phyloP scores from a whole-genome alignment of 2,113 vertebrate genomes.

The Hydrochoerus hydrochaeris region DNA sequence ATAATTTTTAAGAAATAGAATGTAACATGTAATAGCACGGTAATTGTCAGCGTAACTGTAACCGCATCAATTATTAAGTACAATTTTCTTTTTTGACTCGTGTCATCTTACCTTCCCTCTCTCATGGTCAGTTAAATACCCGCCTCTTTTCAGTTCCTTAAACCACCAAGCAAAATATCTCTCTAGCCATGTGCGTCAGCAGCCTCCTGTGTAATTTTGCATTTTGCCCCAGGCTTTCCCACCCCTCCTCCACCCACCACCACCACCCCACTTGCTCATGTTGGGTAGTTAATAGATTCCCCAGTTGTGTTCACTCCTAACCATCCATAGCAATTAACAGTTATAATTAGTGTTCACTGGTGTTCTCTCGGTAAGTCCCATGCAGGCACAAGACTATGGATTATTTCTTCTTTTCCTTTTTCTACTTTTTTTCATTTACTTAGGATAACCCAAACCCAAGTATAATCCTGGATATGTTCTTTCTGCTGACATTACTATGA shows the following conservation, averaged over 20 bases:
- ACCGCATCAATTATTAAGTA: not conserved
- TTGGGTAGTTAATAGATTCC: not conserved
- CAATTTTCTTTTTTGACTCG: not conserved
- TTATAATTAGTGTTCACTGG: not conserved
- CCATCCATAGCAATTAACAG: not conserved
- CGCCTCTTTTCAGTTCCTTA: not conserved
- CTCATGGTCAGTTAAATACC: not conserved
- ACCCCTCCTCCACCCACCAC: not conserved
- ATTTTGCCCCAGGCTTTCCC: not conserved
- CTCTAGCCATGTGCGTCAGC: not conserved
- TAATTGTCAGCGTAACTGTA: not conserved
- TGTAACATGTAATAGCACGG: not conserved
- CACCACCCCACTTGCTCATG: not conserved
- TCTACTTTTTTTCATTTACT: not conserved
- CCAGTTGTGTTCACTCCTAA: not conserved
- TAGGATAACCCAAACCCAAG: not conserved
- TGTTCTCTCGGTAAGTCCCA: not conserved
- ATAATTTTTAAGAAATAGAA: slow-evolving; percentile 8
- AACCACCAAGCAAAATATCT: fast-evolving
- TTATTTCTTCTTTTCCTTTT: not conserved
- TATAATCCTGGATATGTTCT: not conserved
- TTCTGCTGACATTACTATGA: not conserved
- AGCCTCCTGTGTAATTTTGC: not conserved
- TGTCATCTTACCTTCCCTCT: not conserved
- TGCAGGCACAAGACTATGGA: not conserved